These are phyloP conservation scores for Diarsia dahlii DNA, from an alignment of 2,888 invertebrate species.

Conservation along the genomic window DNA sequence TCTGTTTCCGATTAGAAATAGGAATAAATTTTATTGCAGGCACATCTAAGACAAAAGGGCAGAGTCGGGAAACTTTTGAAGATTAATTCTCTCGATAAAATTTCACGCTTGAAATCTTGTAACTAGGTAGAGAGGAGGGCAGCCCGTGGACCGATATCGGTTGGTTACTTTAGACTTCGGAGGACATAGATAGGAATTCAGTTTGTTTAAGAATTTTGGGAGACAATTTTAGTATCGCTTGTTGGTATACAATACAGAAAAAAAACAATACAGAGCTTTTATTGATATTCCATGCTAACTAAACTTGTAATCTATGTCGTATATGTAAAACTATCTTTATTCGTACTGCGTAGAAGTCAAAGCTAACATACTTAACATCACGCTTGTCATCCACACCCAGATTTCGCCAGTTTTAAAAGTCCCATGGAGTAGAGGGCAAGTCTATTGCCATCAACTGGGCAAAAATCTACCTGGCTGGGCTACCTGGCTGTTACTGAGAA, in stretches of 20 bases:
- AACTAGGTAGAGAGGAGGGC: conserved; percentile 80
- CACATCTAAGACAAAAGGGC: conserved; percentile 86
- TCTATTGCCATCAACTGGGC: too few relatives aligned
- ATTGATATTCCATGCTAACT: too few relatives aligned
- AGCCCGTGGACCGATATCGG: conserved; percentile 78
- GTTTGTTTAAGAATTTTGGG: background rate
- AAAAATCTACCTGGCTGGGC: too few relatives aligned
- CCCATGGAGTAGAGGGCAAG: too few relatives aligned
- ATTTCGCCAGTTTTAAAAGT: too few relatives aligned
- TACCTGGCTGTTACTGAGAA: too few relatives aligned
- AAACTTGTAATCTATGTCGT: background rate
- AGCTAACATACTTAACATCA: too few relatives aligned
- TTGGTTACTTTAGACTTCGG: conserved; percentile 70
- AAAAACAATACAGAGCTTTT: too few relatives aligned
- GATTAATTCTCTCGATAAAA: conserved; percentile 90
- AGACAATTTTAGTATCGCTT: background rate
- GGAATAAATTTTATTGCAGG: conserved; percentile 85
- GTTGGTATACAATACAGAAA: too few relatives aligned
- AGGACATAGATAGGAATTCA: conserved; percentile 61
- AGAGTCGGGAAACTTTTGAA: conserved; percentile 82
- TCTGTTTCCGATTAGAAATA: conserved; percentile 84
- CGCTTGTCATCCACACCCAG: too few relatives aligned
- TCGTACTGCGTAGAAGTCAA: too few relatives aligned
- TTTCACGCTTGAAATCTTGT: conserved; percentile 86
- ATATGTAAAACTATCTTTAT: too few relatives aligned